Evolutionary conservation across 2,797 vertebrate species (phyloP).

Genomic region (Hippopotamyrus pictus): DNA sequence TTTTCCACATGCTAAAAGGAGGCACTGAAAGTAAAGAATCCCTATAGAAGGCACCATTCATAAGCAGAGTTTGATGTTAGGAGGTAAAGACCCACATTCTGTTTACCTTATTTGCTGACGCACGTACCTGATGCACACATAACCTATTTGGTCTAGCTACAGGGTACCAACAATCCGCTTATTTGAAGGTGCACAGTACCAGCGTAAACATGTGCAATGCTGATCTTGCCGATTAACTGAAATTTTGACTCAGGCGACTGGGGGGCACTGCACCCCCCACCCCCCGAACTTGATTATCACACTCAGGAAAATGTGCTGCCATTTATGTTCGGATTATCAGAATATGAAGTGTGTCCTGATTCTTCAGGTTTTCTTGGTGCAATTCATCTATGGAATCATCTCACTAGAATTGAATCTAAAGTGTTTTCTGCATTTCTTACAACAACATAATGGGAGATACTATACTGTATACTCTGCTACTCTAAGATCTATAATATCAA

Average conservation of each 20-base stretch:
- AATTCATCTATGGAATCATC: not conserved
- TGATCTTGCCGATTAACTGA: not conserved
- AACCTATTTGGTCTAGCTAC: not conserved
- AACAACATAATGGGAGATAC: not conserved
- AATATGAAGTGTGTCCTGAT: not conserved
- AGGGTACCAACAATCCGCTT: not conserved
- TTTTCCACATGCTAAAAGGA: not conserved
- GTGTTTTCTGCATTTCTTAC: not conserved
- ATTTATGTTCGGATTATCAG: not conserved
- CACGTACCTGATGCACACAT: not conserved
- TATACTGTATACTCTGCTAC: not conserved
- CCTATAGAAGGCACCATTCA: not conserved
- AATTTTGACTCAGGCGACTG: not conserved
- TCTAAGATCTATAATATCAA: not conserved
- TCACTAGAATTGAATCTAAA: not conserved
- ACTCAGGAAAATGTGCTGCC: not conserved
- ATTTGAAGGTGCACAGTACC: not conserved
- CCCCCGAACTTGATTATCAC: not conserved
- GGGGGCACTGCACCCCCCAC: not conserved
- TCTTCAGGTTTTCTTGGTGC: not conserved
- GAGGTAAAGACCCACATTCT: not conserved
- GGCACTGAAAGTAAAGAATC: not conserved
- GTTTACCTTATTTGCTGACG: not conserved
- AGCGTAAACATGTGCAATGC: not conserved
- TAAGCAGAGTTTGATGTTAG: not conserved